These are phyloP conservation scores for Elmis aenea DNA, from an alignment of 2,888 invertebrate genomes.

Conservation along the genomic window DNA sequence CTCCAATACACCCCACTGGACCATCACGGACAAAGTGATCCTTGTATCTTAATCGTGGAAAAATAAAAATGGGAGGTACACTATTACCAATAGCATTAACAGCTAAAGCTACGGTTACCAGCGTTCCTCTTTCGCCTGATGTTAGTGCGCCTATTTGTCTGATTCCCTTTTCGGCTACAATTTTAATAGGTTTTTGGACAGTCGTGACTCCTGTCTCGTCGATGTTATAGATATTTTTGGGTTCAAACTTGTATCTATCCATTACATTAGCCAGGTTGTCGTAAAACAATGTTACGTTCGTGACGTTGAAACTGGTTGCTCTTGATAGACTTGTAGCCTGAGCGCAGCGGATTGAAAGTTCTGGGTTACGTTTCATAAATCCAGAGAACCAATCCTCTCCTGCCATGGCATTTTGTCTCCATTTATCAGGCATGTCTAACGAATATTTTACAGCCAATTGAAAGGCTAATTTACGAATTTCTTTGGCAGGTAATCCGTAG, in stretches of 20 bases:
- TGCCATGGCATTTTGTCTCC: too few relatives aligned
- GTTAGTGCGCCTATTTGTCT: slow-evolving; percentile 33
- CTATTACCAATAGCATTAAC: slow-evolving; percentile 16
- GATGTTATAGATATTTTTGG: slow-evolving; percentile 4
- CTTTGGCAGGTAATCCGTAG: not conserved
- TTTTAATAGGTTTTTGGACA: slow-evolving; percentile 42
- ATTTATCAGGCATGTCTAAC: not conserved
- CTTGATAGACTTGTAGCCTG: too few relatives aligned
- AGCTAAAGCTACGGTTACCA: slow-evolving; percentile 16
- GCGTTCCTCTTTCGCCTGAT: slow-evolving; percentile 29
- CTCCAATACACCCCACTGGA: slow-evolving; percentile 12
- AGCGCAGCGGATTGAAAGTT: too few relatives aligned
- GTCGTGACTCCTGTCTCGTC: slow-evolving; percentile 41
- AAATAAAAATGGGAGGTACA: slow-evolving; percentile 17
- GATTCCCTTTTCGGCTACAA: slow-evolving; percentile 27
- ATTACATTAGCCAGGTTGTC: not conserved
- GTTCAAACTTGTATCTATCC: slow-evolving; percentile 1
- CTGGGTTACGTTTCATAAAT: too few relatives aligned
- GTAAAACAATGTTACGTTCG: slow-evolving; percentile 17
- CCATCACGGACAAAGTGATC: slow-evolving; percentile 12
- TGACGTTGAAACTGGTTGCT: slow-evolving; percentile 4
- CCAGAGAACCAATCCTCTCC: too few relatives aligned
- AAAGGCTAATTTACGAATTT: slow-evolving; percentile 1
- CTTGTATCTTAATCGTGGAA: slow-evolving; percentile 9
- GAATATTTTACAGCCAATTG: not conserved